Evolutionary conservation across 2,797 vertebrate species (phyloP).

Genomic region (Argya squamiceps): DNA sequence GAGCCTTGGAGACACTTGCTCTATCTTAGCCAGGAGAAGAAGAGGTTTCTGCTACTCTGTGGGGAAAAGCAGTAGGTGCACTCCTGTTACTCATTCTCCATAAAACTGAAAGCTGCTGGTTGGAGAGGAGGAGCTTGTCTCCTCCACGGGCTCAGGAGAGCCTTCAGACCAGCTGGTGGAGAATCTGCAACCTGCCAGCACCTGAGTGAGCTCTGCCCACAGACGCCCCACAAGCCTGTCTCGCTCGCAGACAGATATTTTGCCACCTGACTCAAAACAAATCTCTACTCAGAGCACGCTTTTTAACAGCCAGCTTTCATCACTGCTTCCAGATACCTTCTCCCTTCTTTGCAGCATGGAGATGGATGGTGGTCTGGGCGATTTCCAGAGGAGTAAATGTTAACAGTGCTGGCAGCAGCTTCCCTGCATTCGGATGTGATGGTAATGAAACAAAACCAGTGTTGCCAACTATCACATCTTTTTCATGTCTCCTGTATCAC

Average conservation of each 20-base stretch:
- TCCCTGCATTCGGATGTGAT: neutral
- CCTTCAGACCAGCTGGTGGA: conserved; percentile 11
- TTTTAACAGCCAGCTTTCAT: conserved; percentile 35
- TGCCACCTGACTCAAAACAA: conserved; percentile 54
- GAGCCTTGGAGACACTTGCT: neutral
- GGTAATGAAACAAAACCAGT: neutral
- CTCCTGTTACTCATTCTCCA: neutral
- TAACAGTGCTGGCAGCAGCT: conserved; percentile 22
- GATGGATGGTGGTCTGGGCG: neutral
- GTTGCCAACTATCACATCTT: neutral
- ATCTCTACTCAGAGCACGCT: neutral
- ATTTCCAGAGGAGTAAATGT: conserved; percentile 29
- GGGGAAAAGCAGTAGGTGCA: neutral
- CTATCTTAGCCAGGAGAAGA: neutral
- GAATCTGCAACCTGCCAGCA: conserved; percentile 50
- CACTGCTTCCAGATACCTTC: neutral
- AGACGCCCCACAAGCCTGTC: neutral
- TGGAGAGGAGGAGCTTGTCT: conserved; percentile 11
- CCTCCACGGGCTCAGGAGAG: neutral
- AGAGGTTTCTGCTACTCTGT: neutral
- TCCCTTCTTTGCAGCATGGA: neutral
- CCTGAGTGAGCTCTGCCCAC: conserved; percentile 37
- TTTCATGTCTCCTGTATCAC: neutral
- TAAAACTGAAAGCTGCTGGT: neutral
- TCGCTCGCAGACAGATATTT: neutral